phyloP scores from a whole-genome alignment of 2,888 invertebrate species.

The Agrilus cyanescens region DNA sequence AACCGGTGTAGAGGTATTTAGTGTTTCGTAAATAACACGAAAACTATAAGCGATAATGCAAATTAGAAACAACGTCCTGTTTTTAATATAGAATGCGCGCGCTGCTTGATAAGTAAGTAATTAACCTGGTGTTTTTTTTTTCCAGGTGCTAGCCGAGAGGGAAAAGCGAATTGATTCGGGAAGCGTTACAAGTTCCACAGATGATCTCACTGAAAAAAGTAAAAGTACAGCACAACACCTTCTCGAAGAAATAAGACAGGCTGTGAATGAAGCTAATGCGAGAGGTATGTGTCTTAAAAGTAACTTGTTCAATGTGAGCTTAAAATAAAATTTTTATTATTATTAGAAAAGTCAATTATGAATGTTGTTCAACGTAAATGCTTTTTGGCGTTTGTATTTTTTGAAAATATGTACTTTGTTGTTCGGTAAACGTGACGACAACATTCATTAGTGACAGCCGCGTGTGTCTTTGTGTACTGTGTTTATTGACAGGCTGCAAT shows the following conservation, averaged over 20 bases:
- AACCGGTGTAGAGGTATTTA: too few species aligned
- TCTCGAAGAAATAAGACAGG: conserved; percentile 77
- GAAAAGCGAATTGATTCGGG: conserved; percentile 56
- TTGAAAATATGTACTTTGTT: too few species aligned
- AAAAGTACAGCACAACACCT: conserved; percentile 66
- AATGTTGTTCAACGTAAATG: too few species aligned
- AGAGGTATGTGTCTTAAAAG: conserved; percentile 47
- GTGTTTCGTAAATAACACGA: too few species aligned
- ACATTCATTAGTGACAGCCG: neutral
- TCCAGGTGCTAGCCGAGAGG: conserved; percentile 60
- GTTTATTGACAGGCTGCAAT: conserved; percentile 8
- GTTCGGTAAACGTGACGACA: neutral
- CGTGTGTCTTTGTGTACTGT: conserved; percentile 8
- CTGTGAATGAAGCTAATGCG: conserved; percentile 79
- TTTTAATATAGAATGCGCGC: too few species aligned
- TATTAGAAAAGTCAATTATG: too few species aligned
- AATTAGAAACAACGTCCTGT: too few species aligned
- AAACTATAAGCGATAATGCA: neutral
- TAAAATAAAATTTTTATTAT: too few species aligned
- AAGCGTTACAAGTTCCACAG: conserved; percentile 43
- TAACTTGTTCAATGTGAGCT: neutral
- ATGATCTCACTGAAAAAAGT: conserved; percentile 47
- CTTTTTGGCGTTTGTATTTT: too few species aligned
- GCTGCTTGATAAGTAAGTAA: too few species aligned
- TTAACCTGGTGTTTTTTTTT: conserved; percentile 6